Conservation (phyloP, 2,888 invertebrate species). For the Erannis defoliaria region DNA sequence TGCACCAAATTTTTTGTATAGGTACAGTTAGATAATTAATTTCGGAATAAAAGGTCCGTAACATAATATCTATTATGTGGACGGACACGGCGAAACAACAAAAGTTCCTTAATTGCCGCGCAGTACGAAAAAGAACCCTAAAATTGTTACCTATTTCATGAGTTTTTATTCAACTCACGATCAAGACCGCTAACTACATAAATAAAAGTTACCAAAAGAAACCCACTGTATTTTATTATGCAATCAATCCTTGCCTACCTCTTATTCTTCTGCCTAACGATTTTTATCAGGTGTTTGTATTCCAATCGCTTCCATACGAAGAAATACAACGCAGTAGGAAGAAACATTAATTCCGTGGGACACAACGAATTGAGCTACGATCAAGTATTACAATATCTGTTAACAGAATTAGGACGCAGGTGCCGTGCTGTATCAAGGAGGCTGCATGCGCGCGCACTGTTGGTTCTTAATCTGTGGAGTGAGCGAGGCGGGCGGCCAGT, state of each 20-base stretch:
- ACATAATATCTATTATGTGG: no score
- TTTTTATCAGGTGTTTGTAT: slow-evolving; percentile 18
- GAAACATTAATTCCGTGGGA: slow-evolving; percentile 35
- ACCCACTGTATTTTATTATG: slow-evolving; percentile 17
- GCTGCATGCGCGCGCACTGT: slow-evolving; percentile 66
- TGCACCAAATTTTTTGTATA: no score
- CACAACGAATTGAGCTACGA: slow-evolving; percentile 32
- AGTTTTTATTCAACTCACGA: slow-evolving; percentile 14
- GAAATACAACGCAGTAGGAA: slow-evolving; percentile 21
- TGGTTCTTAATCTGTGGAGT: slow-evolving; percentile 17
- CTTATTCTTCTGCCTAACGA: slow-evolving; percentile 14
- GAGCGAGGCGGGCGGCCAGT: slow-evolving; percentile 72
- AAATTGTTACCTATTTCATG: neutral
- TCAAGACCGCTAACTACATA: slow-evolving; percentile 2
- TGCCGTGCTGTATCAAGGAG: slow-evolving; percentile 61
- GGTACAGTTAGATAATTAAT: no score
- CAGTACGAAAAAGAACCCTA: neutral
- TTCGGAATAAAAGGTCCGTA: no score
- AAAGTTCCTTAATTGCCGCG: no score
- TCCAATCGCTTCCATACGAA: slow-evolving; percentile 15
- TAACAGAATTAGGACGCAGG: slow-evolving; percentile 66
- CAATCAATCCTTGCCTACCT: slow-evolving; percentile 16
- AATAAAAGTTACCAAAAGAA: neutral
- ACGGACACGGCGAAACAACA: no score
- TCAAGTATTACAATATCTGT: slow-evolving; percentile 55